Percentiles rank a stretch among this genome's conserved stretches.
Conservation (phyloP, 2,113 vertebrate genomes). For the Dicrurus megarhynchus region DNA sequence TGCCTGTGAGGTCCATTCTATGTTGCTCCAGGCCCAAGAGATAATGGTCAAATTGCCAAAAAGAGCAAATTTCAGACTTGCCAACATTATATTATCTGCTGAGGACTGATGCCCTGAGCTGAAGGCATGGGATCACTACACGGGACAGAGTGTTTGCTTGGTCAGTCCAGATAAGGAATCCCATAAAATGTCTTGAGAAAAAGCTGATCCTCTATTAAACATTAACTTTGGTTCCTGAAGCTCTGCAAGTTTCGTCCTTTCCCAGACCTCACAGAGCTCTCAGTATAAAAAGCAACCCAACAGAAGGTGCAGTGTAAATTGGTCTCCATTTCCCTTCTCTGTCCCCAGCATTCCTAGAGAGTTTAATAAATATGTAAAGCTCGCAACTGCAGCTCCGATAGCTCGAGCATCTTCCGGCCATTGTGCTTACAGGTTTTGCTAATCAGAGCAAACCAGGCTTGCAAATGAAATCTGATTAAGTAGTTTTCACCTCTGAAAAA, state of each 20-base stretch:
- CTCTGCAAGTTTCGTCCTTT: background rate
- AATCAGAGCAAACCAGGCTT: conserved; percentile 69
- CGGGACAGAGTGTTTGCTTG: background rate
- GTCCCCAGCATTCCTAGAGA: conserved; percentile 44
- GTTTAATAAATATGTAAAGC: conserved; percentile 68
- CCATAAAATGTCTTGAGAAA: background rate
- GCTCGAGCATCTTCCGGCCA: conserved; percentile 70
- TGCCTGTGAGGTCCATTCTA: background rate
- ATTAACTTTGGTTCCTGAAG: background rate
- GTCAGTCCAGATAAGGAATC: background rate
- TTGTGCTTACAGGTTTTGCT: conserved; percentile 72
- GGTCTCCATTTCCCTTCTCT: background rate
- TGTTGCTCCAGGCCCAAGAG: background rate
- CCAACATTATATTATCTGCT: background rate
- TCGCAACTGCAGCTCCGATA: background rate
- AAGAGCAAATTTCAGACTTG: background rate
- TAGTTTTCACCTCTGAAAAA: conserved; percentile 78
- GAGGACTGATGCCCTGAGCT: background rate
- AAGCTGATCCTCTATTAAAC: background rate
- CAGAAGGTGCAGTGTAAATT: background rate
- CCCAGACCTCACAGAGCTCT: background rate
- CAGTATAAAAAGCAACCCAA: background rate
- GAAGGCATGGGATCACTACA: background rate
- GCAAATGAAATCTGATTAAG: conserved; percentile 74
- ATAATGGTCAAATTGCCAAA: background rate